phyloP scores from a whole-genome alignment of 2,888 invertebrate species.

The Balanococcus diminutus region DNA sequence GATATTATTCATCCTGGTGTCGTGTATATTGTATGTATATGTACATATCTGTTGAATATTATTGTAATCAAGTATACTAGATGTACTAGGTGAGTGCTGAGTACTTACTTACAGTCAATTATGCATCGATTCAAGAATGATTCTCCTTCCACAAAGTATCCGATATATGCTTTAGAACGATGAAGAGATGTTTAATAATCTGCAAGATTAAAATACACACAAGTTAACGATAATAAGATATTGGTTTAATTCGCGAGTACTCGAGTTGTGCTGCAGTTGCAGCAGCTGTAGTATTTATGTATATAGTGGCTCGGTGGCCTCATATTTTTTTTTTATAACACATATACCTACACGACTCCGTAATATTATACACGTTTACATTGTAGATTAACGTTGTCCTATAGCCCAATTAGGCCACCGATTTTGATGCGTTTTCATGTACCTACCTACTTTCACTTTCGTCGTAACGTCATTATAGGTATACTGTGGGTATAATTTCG shows the following conservation, averaged over 20 bases:
- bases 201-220: not conserved
- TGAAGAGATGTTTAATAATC: not conserved
- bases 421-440: not conserved
- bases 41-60: no score
- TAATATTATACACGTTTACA: not conserved
- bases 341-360: not conserved
- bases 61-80: not conserved
- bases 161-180: not conserved
- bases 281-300: no score
- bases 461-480: not conserved
- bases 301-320: no score
- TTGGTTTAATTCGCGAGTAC: not conserved
- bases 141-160: not conserved
- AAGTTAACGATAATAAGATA: not conserved
- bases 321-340: not conserved
- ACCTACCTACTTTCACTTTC: slow-evolving; percentile 7
- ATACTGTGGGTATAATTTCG: not conserved
- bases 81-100: not conserved
- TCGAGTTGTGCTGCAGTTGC: not conserved
- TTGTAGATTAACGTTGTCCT: not conserved
- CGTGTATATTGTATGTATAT: not conserved
- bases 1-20: not conserved
- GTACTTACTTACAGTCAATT: not conserved
- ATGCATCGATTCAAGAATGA: not conserved
- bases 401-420: slow-evolving; percentile 13